Conservation (phyloP, 2,888 invertebrate genomes). For the Apodemia mormo region DNA sequence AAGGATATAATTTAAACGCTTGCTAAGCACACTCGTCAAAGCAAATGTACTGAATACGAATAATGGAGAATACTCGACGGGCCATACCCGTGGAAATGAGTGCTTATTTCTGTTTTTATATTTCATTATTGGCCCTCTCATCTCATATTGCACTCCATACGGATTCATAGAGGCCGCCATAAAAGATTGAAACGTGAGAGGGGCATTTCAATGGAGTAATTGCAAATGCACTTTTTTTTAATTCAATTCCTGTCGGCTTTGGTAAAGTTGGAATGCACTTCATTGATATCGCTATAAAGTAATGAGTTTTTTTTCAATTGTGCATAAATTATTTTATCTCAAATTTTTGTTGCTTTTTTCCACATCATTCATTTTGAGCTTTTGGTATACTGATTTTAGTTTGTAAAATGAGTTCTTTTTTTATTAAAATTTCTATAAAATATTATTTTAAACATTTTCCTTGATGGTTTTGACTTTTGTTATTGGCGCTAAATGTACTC, state of each 20-base stretch:
- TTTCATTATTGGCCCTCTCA: conserved; percentile 80
- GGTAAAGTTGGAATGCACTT: conserved; percentile 75
- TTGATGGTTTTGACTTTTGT: too few relatives aligned
- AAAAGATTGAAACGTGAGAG: conserved; percentile 80
- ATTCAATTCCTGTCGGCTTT: conserved; percentile 76
- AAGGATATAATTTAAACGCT: conserved; percentile 65
- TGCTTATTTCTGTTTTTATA: conserved; percentile 79
- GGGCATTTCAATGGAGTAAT: conserved; percentile 78
- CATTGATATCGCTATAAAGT: conserved; percentile 75
- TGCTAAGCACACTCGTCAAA: conserved; percentile 69
- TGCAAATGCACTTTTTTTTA: conserved; percentile 77
- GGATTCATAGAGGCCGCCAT: conserved; percentile 75
- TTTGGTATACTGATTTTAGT: background rate
- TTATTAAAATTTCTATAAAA: background rate
- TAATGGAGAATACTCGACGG: conserved; percentile 72
- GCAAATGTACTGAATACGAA: conserved; percentile 69
- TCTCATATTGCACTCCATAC: conserved; percentile 76
- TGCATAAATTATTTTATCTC: conserved; percentile 36
- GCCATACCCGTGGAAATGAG: conserved; percentile 65
- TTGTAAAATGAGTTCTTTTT: background rate
- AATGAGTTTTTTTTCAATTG: conserved; percentile 58
- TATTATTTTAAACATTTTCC: too few relatives aligned
- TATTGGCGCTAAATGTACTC: too few relatives aligned
- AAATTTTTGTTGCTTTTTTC: conserved; percentile 25
- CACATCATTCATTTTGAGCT: background rate